Conservation (phyloP, 2,888 invertebrate species). For the Coleophora flavipennella region DNA sequence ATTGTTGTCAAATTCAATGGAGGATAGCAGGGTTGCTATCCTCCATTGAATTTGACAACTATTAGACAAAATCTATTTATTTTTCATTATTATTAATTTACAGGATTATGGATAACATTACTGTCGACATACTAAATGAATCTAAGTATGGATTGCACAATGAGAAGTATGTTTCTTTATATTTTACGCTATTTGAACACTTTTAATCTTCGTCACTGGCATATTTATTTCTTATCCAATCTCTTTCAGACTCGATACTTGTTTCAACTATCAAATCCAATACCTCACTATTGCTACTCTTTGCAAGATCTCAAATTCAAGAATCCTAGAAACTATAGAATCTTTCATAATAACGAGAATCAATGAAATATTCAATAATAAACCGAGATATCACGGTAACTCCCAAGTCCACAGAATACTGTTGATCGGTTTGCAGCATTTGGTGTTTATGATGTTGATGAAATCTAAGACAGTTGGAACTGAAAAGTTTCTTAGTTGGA, state of each 20-base stretch:
- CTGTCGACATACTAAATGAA: conserved; percentile 32
- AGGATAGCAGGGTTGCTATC: too few species aligned
- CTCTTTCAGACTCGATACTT: conserved; percentile 34
- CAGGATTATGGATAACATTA: conserved; percentile 46
- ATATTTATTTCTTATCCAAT: not conserved
- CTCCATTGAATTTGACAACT: too few species aligned
- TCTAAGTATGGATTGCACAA: conserved; percentile 24
- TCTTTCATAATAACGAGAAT: conserved; percentile 39
- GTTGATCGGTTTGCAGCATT: conserved; percentile 42
- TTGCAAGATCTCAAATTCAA: conserved; percentile 30
- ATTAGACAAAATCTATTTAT: too few species aligned
- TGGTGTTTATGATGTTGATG: conserved; percentile 34
- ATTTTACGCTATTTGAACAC: not conserved
- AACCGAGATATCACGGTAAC: conserved; percentile 55
- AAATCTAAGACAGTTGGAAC: conserved; percentile 23
- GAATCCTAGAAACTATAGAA: conserved; percentile 28
- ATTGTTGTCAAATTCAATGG: too few species aligned
- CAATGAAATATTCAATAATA: conserved; percentile 40
- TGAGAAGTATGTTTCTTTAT: conserved; percentile 26
- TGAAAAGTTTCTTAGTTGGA: conserved; percentile 34
- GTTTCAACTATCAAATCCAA: conserved; percentile 47
- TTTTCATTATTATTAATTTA: conserved; percentile 20
- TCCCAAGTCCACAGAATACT: conserved; percentile 49
- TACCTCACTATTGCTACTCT: conserved; percentile 32
- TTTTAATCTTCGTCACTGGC: not conserved